Base-by-base conservation (phyloP, 2,888 invertebrate genomes). In the Temnothorax unifasciatus region DNA sequence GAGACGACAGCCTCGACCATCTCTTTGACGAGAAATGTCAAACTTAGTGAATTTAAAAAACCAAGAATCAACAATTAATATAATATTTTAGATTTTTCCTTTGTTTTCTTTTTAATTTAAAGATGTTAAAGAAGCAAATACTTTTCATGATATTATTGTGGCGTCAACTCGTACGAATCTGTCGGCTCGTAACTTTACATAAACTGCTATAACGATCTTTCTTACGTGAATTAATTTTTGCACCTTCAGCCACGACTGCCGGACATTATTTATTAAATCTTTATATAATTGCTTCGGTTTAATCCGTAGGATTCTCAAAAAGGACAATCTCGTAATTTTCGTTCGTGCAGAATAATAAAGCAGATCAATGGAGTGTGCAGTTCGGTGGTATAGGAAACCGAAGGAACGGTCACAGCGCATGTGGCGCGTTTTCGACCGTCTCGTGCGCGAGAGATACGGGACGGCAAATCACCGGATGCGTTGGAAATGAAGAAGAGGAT, bases 381-480 rank as follows among this genome's bases (percentile, higher is more conserved):
- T 34, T 59, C n/a, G 57, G 47, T 29, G 11, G 18, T 25, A 11
- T 18, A 50, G 29, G 25, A 59, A 38, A 75, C n/a, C 50, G 38
- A 38, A 52, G 47, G 38, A 38, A 76, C 15, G 29, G 50, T 77
- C 64, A 50, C 64, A 50, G 38, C 38, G 64, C 61, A 61, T 25
- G 66, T 25, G 29, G 44, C 29, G 59, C 77, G 54, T 54, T 29
- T 68, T 57, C 25, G 74, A 6, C 34, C 44, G 74, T 29, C 13
- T 21, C 41, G 59, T 59, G 18, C 25, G 41, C 52, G 69, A 69
- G 15, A 69, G 84, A 77, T 66, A 66, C 86, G 82, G 87, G 83
- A 87, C 85, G 85, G 85, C 85, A 88, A 90, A 89, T 89, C 90
- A 87, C 89, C 91, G 92, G 91, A 92, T 89, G 86, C 85, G 84